A percentile compares a stretch with the other conserved stretches of the same genome.
Evolutionary conservation across 2,888 invertebrate genomes (phyloP).

Genomic region (Dione juno): DNA sequence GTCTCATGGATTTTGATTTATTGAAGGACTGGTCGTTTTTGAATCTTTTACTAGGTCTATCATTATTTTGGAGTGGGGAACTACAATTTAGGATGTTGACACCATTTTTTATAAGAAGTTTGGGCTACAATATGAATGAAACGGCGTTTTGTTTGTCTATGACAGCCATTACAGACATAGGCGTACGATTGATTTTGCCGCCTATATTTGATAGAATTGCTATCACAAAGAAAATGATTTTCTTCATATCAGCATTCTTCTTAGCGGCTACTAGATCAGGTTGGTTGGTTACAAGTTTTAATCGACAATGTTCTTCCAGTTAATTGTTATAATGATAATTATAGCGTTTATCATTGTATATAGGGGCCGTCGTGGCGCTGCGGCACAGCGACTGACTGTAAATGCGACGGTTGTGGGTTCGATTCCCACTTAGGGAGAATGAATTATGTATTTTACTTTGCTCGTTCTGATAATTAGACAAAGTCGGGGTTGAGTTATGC

Average conservation of each 20-base stretch:
- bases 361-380: too few species aligned
- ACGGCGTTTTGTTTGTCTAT: constrained; percentile 89
- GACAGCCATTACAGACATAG: constrained; percentile 89
- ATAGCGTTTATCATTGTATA: too few species aligned
- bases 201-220: constrained; percentile 88
- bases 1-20: constrained; percentile 88
- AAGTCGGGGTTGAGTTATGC: too few species aligned
- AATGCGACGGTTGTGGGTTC: too few species aligned
- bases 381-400: too few species aligned
- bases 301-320: neutral
- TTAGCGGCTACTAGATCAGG: constrained; percentile 89
- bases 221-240: constrained; percentile 88
- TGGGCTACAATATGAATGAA: constrained; percentile 85
- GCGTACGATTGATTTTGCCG: constrained; percentile 88
- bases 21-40: constrained; percentile 88
- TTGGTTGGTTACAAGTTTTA: constrained; percentile 67
- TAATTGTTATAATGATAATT: too few species aligned
- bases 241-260: constrained; percentile 88
- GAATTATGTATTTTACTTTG: too few species aligned
- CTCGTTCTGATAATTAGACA: too few species aligned
- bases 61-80: constrained; percentile 89
- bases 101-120: constrained; percentile 86
- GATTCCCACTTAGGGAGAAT: too few species aligned
- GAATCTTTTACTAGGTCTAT: constrained; percentile 88
- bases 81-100: constrained; percentile 89